Evolutionary conservation across 2,888 invertebrate species (phyloP), one percentile per base, ranked within the genome.

Genomic region (Hydriomena furcata): DNA sequence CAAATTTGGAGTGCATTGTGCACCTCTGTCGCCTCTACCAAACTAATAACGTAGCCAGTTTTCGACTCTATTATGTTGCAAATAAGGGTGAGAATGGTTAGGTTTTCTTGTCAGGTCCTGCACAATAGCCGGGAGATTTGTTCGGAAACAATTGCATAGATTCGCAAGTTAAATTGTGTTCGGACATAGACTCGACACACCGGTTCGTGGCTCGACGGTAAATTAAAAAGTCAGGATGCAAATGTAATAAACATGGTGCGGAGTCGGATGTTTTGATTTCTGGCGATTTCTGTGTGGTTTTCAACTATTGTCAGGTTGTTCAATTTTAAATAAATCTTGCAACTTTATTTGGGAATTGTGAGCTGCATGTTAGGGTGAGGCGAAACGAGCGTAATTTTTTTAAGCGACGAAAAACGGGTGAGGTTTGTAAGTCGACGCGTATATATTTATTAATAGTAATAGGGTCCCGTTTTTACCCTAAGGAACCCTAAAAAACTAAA

Each of bases 1-100:
- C 74, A 82, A 81, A 81, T 80, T 80, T 73, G 53, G 56, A 63
- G 65, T 71, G 76, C 71, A 79, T 80, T 80, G 80, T 80, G 71
- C 72, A 64, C 52, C 47, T 53, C 55, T 52, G 60, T 53, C 68
- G 66, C 73, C 67, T 68, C 72, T 10, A 12, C 24, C 24, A 27
- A 42, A 30, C 45, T 31, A 41, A 13, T n/a, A 7, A 24, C 10
- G 10, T 41, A 40, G 8, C 11, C 43, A 7, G 24, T 13, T 35
- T 43, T 52, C 10, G 10, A 40, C 47, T 28, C 34, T 47, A 25
- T 25, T 5, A 5, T 1, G 1, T 5, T 17, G 7, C 7, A 11
- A 12, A 52, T 48, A 52, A 12, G 28, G 47, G 7, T 35, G 34
- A 52, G 7, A 68, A 73, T 69, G 60, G 54, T 47, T 36, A 31